Base-by-base conservation (phyloP, 2,113 vertebrate genomes). In the Indri indri region DNA sequence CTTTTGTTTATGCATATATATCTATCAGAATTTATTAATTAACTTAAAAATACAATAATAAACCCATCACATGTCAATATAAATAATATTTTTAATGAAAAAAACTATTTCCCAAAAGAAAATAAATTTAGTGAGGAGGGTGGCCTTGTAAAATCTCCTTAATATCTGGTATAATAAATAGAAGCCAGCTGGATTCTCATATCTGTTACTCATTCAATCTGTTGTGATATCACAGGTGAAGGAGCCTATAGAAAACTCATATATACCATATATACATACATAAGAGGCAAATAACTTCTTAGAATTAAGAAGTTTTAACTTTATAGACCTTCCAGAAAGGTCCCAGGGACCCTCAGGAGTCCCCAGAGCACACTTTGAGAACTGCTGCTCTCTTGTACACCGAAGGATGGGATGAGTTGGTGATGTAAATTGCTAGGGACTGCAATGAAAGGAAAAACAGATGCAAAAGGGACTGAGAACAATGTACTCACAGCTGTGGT, bases 21-120 rank as follows among this genome's bases (percentile, higher is more conserved):
- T 23, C 47, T 87, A 45, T 68, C 61, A 90, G 10, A 74, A 90
- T 81, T 94, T 84, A 34, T 74, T 76, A 40, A 5, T 87, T 90
- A 68, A 81, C 32, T 90, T 84, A 30, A 94, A 88, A 81, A 52
- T 71, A n/a, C 12, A 50, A 32, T 73, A 80, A 88, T 73, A 80
- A 90, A 30, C 18, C 34, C 30, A 52, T 71, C 47, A 71, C 3
- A 32, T 92, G 30, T 90, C 45, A 52, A 57, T 63, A 18, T 83
- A 93, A 92, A 34, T 86, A 88, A 22, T 30, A 89, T 66, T 91
- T 94, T 97, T 59, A 84, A 65, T 95, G 84, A 52, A 97, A 94
- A 94, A 65, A 85, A 37, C 40, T 71, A 42, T 97, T 94, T 96
- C 66, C 68, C 42, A 79, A 93, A 86, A 80, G 52, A 66, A 92